These are phyloP conservation scores for Nesogale talazaci DNA, from an alignment of 2,113 vertebrate species.

Conservation along the genomic window DNA sequence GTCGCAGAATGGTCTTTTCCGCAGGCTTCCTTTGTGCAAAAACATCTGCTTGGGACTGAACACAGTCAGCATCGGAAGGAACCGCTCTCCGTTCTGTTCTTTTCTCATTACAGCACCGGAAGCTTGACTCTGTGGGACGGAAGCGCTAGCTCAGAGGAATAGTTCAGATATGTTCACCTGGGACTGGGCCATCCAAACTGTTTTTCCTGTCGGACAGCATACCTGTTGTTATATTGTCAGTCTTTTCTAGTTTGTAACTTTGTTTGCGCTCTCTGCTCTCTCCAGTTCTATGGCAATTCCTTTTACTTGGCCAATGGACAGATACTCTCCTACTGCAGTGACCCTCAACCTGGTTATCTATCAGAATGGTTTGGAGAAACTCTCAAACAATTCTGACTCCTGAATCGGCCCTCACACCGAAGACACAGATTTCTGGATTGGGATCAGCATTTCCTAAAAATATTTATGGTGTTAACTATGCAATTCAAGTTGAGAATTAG, in stretches of 20 bases:
- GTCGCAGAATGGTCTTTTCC: conserved; percentile 27
- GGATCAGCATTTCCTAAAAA: neutral
- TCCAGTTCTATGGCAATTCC: neutral
- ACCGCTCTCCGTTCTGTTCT: neutral
- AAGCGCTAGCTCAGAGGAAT: neutral
- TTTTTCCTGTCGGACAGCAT: neutral
- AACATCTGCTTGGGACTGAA: neutral
- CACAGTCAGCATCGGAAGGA: neutral
- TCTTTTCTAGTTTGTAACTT: neutral
- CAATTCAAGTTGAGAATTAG: neutral
- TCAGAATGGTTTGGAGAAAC: neutral
- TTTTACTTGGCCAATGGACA: neutral
- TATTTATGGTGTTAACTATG: neutral
- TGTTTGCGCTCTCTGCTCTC: neutral
- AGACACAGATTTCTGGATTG: neutral
- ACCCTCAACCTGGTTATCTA: neutral
- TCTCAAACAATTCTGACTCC: neutral
- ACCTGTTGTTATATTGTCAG: neutral
- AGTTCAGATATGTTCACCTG: neutral
- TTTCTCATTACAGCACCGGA: neutral
- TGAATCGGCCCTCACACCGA: neutral
- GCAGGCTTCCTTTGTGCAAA: neutral
- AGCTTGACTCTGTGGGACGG: neutral
- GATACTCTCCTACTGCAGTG: neutral
- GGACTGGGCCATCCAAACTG: neutral